Evolutionary conservation across 2,113 vertebrate species (phyloP).

Genomic region (pig (Sus scrofa)): DNA sequence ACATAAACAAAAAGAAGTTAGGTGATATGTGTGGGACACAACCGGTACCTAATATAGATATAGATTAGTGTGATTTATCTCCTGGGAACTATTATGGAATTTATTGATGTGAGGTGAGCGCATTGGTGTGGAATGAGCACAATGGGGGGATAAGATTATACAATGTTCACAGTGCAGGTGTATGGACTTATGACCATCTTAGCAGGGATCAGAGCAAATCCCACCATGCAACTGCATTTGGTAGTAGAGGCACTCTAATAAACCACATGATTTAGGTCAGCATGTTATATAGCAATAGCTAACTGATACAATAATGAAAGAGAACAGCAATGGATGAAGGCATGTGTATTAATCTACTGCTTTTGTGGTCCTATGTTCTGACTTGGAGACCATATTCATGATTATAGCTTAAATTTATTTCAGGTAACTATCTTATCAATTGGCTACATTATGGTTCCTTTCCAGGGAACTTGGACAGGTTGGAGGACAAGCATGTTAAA

Average conservation of each 20-base stretch:
- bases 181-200: too few species aligned
- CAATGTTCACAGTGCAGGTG: too few species aligned
- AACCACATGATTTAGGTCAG: neutral
- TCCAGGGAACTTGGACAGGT: neutral
- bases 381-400: neutral
- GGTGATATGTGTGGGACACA: too few species aligned
- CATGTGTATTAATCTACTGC: neutral
- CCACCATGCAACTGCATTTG: neutral
- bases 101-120: too few species aligned
- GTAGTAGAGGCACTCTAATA: neutral
- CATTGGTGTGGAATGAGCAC: too few species aligned
- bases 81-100: too few species aligned
- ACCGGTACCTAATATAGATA: too few species aligned
- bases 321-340: neutral
- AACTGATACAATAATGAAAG: neutral
- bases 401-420: neutral
- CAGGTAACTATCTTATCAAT: neutral
- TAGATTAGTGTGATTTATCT: neutral
- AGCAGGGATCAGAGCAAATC: too few species aligned
- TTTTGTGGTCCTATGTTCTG: neutral
- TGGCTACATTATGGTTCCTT: rapidly evolving
- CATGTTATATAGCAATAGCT: neutral
- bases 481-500: too few species aligned
- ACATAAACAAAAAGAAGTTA: neutral
- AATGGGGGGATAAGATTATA: too few species aligned